A percentile compares a stretch with the other conserved stretches of the same genome.
Evolutionary conservation across 2,888 invertebrate genomes (phyloP).

Genomic region (Spisula subtruncata): DNA sequence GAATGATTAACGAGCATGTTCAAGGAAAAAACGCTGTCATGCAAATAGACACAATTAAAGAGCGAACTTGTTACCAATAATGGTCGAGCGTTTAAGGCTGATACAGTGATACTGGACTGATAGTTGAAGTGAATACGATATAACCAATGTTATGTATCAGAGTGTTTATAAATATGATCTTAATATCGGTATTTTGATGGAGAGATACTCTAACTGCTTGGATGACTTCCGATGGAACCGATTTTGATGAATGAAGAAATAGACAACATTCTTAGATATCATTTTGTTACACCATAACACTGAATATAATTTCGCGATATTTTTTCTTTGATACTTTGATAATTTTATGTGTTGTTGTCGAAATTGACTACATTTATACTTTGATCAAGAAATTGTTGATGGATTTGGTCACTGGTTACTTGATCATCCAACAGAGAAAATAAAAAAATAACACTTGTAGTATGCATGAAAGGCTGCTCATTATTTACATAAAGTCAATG

Average conservation of each 20-base stretch:
- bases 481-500: not conserved
- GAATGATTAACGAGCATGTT: not conserved
- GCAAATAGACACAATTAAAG: slow-evolving; percentile 17
- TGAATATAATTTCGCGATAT: too few species aligned
- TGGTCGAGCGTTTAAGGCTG: not conserved
- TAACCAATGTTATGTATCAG: too few species aligned
- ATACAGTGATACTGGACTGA: not conserved
- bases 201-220: not conserved
- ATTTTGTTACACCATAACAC: not conserved
- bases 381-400: not conserved
- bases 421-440: not conserved
- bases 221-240: too few species aligned
- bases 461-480: not conserved
- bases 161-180: not conserved
- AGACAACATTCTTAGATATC: not conserved
- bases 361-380: too few species aligned
- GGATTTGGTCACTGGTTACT: not conserved
- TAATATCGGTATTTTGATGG: not conserved
- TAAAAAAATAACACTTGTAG: not conserved
- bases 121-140: too few species aligned
- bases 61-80: not conserved
- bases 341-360: too few species aligned
- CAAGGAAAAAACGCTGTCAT: not conserved
- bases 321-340: not conserved
- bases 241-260: slow-evolving; percentile 20